phyloP scores from a whole-genome alignment of 2,888 invertebrate species.

The Erebia ligea region DNA sequence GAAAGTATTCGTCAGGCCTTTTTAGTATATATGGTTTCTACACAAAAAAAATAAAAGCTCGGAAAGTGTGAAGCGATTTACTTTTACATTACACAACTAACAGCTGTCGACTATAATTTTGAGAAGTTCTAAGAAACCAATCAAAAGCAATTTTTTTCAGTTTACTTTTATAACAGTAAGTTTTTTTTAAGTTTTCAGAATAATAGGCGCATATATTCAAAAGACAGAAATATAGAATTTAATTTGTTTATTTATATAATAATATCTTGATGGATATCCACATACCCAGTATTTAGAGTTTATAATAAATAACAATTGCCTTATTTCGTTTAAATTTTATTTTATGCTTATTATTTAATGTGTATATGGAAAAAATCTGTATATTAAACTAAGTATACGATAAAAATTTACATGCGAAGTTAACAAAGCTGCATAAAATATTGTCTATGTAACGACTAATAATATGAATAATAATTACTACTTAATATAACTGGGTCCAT shows the following conservation, averaged over 20 bases:
- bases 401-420: slow-evolving; percentile 13
- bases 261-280: slow-evolving; percentile 2
- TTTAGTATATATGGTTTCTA: slow-evolving; percentile 1
- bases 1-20: slow-evolving; percentile 32
- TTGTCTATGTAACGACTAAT: background rate
- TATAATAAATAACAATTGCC: slow-evolving; percentile 18
- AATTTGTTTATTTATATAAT: slow-evolving; percentile 50
- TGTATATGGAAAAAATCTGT: slow-evolving; percentile 20
- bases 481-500: background rate
- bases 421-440: slow-evolving; percentile 19
- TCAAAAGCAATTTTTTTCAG: background rate
- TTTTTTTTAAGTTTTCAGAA: background rate
- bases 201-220: slow-evolving; percentile 44
- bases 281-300: background rate
- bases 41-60: slow-evolving; percentile 47
- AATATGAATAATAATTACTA: background rate
- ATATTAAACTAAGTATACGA: background rate
- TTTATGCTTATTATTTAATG: slow-evolving; percentile 9
- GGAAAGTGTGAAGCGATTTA: slow-evolving; percentile 53
- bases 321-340: slow-evolving; percentile 6
- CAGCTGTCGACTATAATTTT: slow-evolving; percentile 4
- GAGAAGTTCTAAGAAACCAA: background rate
- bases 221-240: slow-evolving; percentile 47
- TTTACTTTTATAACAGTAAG: background rate
- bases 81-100: slow-evolving; percentile 40